A percentile compares a stretch with the other conserved stretches of the same genome.
Evolutionary conservation across 2,113 vertebrate genomes (phyloP).

Genomic region (Phoxinus phoxinus): DNA sequence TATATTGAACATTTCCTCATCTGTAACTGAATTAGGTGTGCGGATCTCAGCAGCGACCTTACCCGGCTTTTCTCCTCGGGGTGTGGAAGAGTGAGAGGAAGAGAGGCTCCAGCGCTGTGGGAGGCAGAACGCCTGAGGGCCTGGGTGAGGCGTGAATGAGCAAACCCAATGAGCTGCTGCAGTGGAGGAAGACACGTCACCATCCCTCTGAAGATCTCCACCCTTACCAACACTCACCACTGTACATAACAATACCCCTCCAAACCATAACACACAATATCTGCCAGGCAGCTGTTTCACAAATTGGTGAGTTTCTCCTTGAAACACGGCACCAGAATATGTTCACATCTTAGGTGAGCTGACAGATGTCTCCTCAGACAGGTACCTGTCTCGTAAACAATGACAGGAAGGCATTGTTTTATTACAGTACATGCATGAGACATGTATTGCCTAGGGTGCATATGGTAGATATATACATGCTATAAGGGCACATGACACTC

Average conservation of each 20-base stretch:
- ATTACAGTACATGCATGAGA: slow-evolving; percentile 26
- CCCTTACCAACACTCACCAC: slow-evolving; percentile 3
- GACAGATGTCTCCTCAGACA: slow-evolving; percentile 22
- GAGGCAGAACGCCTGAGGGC: slow-evolving; percentile 56
- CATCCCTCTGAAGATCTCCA: slow-evolving; percentile 46
- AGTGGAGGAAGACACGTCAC: slow-evolving; percentile 47
- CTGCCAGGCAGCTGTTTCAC: background rate
- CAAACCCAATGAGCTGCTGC: slow-evolving; percentile 55
- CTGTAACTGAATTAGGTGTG: slow-evolving; percentile 8
- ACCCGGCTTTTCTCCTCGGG: slow-evolving; percentile 37
- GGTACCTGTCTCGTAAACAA: slow-evolving; percentile 27
- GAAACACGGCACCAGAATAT: background rate
- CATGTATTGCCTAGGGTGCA: slow-evolving; percentile 32
- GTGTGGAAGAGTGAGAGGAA: slow-evolving; percentile 39
- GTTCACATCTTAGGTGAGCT: background rate
- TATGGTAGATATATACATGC: slow-evolving; percentile 5
- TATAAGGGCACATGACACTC: slow-evolving; percentile 21
- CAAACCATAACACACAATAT: slow-evolving; percentile 14
- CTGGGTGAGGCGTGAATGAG: slow-evolving; percentile 50
- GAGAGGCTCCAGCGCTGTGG: slow-evolving; percentile 42
- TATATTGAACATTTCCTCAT: background rate
- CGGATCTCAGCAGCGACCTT: slow-evolving; percentile 51
- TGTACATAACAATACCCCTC: slow-evolving; percentile 21
- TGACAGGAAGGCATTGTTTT: slow-evolving; percentile 32
- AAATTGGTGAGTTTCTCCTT: slow-evolving; percentile 5